A percentile compares a stretch with the other conserved stretches of the same genome.
These are phyloP conservation scores for Martes flavigula DNA, from an alignment of 2,797 vertebrate genomes.

Conservation along the genomic window DNA sequence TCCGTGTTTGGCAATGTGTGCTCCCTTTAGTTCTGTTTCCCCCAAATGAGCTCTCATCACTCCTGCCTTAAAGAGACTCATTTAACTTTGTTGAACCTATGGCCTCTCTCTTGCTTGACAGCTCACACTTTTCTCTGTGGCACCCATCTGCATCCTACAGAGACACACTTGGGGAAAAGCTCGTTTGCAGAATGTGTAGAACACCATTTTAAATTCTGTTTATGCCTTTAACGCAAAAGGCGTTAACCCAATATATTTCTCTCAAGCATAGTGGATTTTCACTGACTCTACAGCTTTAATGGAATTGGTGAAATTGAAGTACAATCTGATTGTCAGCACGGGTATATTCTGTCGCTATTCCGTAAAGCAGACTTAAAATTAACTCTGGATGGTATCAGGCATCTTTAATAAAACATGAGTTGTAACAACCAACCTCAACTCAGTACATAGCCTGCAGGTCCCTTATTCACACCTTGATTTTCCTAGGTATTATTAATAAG, in stretches of 20 bases:
- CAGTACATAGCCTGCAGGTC: neutral
- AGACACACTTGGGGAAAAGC: neutral
- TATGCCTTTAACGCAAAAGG: neutral
- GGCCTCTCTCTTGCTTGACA: neutral
- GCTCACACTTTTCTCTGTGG: neutral
- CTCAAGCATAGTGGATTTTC: neutral
- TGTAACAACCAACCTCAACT: neutral
- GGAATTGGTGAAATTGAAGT: neutral
- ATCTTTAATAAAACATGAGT: neutral
- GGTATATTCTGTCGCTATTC: neutral
- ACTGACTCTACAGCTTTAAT: neutral
- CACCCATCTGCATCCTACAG: neutral
- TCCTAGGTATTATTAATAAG: neutral
- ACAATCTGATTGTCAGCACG: neutral
- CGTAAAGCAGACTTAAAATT: neutral
- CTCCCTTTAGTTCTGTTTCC: neutral
- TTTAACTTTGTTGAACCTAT: neutral
- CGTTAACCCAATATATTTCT: neutral
- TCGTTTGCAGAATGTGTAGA: neutral
- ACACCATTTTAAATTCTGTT: neutral
- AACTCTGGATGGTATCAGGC: neutral
- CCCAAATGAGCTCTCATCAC: too few relatives aligned
- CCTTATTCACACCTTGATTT: neutral
- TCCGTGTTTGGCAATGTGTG: neutral
- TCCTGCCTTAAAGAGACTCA: neutral